These are phyloP conservation scores for Drosophila kikkawai DNA, from an alignment of 1,140 invertebrate species.

Conservation along the genomic window DNA sequence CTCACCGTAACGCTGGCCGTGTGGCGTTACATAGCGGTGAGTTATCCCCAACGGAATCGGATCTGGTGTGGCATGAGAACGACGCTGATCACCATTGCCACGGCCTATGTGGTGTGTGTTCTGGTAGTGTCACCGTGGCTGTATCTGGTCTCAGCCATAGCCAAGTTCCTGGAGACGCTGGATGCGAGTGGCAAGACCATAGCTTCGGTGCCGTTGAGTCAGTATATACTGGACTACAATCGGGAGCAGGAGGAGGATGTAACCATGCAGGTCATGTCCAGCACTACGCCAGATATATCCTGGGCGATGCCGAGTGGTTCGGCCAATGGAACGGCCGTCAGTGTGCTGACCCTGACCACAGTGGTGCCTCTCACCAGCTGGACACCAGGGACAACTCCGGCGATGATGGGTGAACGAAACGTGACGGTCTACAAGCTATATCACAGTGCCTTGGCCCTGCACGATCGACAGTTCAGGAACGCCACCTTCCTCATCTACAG, in stretches of 20 bases:
- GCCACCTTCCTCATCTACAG: slow-evolving; percentile 94
- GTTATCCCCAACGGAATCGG: slow-evolving; percentile 91
- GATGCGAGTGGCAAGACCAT: slow-evolving; percentile 85
- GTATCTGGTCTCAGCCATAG: slow-evolving; percentile 90
- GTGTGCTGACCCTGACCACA: slow-evolving; percentile 23
- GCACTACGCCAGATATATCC: slow-evolving; percentile 61
- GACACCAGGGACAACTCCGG: background rate
- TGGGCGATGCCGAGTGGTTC: slow-evolving; percentile 28
- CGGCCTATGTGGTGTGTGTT: slow-evolving; percentile 92
- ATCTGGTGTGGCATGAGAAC: slow-evolving; percentile 91
- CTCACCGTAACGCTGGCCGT: slow-evolving; percentile 95
- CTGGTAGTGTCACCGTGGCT: slow-evolving; percentile 93
- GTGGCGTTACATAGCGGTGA: slow-evolving; percentile 96
- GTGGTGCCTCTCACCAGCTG: slow-evolving; percentile 36
- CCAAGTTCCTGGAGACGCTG: slow-evolving; percentile 83
- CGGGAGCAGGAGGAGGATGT: slow-evolving; percentile 49
- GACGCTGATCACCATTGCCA: slow-evolving; percentile 90
- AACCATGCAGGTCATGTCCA: slow-evolving; percentile 69
- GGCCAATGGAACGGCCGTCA: slow-evolving; percentile 33
- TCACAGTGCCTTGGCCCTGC: slow-evolving; percentile 67
- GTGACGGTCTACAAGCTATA: slow-evolving; percentile 74
- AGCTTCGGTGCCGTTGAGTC: slow-evolving; percentile 60
- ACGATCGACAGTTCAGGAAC: slow-evolving; percentile 82
- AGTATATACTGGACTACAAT: slow-evolving; percentile 74
- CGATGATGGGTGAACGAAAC: slow-evolving; percentile 47